Evolutionary conservation across 2,797 vertebrate species (phyloP).

Genomic region (Parauchenoglanis punctatus): DNA sequence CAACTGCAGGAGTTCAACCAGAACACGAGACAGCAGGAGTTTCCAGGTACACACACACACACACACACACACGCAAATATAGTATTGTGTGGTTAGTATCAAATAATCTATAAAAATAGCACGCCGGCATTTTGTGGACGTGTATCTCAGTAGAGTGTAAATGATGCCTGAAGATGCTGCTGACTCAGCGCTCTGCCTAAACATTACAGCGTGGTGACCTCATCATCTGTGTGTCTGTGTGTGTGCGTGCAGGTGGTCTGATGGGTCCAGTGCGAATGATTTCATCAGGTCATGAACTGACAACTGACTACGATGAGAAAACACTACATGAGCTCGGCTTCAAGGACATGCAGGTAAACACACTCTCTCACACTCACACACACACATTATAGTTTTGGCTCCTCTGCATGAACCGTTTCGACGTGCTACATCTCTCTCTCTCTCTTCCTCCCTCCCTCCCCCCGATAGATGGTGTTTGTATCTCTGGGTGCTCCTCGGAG

Average conservation of each 20-base stretch:
- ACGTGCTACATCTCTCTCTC: background rate
- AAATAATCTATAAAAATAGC: background rate
- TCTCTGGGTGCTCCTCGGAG: constrained; percentile 94
- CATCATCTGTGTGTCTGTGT: background rate
- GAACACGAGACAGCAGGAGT: constrained; percentile 90
- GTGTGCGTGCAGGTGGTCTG: constrained; percentile 80
- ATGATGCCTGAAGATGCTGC: background rate
- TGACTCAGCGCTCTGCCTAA: background rate
- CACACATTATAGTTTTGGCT: background rate
- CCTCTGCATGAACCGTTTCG: background rate
- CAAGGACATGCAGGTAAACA: constrained; percentile 96
- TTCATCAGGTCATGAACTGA: constrained; percentile 96
- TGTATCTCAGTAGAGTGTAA: background rate
- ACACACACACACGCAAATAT: background rate
- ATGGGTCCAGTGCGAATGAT: constrained; percentile 99
- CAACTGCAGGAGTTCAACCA: constrained; percentile 98
- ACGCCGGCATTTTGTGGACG: background rate
- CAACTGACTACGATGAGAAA: constrained; percentile 98
- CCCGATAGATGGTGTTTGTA: constrained; percentile 93
- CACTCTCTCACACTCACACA: background rate
- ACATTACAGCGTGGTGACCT: background rate
- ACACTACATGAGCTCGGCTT: constrained; percentile 96
- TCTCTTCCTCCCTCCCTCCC: background rate
- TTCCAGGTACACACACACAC: constrained; percentile 79
- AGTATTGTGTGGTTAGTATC: no score